Percentiles rank a stretch among this genome's conserved stretches.
These are phyloP conservation scores for Leptosomus discolor DNA, from an alignment of 2,113 vertebrate genomes.

Conservation along the genomic window DNA sequence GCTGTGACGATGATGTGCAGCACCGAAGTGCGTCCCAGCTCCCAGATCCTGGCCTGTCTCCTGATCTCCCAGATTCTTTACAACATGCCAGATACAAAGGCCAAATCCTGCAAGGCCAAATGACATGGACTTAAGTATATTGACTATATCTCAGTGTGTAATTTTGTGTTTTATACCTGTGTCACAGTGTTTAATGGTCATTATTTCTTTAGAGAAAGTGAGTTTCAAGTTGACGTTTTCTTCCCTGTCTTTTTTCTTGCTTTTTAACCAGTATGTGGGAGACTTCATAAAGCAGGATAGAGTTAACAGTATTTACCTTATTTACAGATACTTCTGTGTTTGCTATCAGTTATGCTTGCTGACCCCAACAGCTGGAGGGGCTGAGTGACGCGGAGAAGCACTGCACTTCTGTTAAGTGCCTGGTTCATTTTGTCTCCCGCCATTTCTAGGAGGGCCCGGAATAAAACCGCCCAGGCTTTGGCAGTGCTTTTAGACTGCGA, in stretches of 20 bases:
- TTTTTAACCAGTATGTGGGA: neutral
- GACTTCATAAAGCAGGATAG: neutral
- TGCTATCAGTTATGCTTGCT: fast-evolving
- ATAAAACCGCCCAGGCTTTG: neutral
- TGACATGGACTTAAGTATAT: neutral
- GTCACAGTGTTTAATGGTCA: neutral
- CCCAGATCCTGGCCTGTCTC: too few relatives aligned
- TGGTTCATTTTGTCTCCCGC: neutral
- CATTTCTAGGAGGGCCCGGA: too few relatives aligned
- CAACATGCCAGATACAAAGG: neutral
- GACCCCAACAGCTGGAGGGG: neutral
- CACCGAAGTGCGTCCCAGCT: too few relatives aligned
- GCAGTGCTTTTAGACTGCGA: neutral
- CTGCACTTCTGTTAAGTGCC: neutral
- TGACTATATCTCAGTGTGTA: neutral
- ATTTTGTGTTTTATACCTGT: fast-evolving
- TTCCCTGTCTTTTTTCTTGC: fast-evolving
- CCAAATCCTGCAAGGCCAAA: neutral
- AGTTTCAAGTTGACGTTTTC: neutral
- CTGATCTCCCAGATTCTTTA: too few relatives aligned
- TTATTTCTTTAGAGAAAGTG: neutral
- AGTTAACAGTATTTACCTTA: fast-evolving
- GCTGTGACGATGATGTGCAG: too few relatives aligned
- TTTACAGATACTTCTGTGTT: neutral
- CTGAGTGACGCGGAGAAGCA: neutral